Conservation (phyloP, 37 sponge, comb jelly and placozoan species). For the Eunapius fragilis region DNA sequence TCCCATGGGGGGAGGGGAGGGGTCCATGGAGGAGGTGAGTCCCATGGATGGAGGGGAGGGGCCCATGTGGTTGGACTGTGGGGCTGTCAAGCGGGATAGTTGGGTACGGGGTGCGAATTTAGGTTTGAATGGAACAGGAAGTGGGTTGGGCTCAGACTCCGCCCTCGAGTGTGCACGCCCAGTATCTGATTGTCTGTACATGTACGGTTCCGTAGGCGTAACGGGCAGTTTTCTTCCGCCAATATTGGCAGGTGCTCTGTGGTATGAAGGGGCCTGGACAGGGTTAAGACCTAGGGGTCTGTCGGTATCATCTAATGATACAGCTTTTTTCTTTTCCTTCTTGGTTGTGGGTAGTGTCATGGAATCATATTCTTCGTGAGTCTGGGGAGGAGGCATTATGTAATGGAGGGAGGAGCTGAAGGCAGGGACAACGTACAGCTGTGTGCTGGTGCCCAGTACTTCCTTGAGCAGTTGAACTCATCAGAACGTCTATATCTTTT, state of each 20-base stretch:
- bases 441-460: not conserved
- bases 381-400: not conserved
- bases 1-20: not conserved
- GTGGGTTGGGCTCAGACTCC: conserved; percentile 74
- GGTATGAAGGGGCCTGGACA: conserved; percentile 19
- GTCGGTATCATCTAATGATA: conserved; percentile 4
- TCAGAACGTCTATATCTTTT: not conserved
- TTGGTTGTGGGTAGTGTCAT: conserved; percentile 47
- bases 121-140: conserved; percentile 66
- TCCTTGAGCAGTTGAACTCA: not conserved
- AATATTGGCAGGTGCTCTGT: not conserved
- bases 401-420: not conserved
- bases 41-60: not conserved
- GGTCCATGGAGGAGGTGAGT: not conserved
- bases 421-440: not conserved
- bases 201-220: conserved; percentile 43
- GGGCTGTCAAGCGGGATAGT: not conserved
- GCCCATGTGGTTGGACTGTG: not conserved
- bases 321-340: conserved; percentile 27
- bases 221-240: conserved; percentile 18
- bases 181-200: not conserved
- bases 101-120: conserved; percentile 7
- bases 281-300: not conserved
- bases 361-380: conserved; percentile 12
- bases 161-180: conserved; percentile 42